These are phyloP conservation scores for Lontra canadensis DNA, from an alignment of 2,113 vertebrate species.

Conservation along the genomic window DNA sequence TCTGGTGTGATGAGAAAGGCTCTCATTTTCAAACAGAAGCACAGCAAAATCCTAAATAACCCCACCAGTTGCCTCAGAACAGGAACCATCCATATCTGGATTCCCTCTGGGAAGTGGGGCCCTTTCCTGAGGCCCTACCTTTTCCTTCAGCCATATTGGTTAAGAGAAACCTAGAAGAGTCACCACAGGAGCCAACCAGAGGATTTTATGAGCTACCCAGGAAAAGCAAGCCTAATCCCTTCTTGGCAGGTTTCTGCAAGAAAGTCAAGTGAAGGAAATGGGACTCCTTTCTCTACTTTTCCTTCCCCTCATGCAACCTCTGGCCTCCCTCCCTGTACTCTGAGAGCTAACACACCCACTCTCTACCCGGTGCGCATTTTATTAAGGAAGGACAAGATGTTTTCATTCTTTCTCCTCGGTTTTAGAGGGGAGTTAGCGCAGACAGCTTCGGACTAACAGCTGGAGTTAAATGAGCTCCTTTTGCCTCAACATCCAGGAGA, in stretches of 20 bases:
- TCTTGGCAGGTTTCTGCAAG: not conserved
- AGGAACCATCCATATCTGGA: not conserved
- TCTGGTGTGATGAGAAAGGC: not conserved
- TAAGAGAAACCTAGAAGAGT: constrained; percentile 3
- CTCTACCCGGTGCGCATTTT: not conserved
- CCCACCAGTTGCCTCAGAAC: not conserved
- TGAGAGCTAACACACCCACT: not conserved
- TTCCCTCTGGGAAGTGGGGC: not conserved
- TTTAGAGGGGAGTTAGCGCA: not conserved
- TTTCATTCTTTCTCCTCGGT: not conserved
- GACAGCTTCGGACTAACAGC: not conserved
- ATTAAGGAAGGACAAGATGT: not conserved
- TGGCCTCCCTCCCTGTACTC: not conserved
- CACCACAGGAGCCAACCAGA: not conserved
- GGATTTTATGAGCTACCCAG: not conserved
- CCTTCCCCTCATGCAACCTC: not conserved
- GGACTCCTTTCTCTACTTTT: not conserved
- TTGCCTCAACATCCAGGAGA: not conserved
- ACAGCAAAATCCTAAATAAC: not conserved
- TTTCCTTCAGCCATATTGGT: not conserved
- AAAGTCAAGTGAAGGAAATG: not conserved
- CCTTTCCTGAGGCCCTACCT: not conserved
- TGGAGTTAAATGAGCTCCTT: not conserved
- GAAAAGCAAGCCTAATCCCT: constrained; percentile 8
- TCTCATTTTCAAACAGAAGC: not conserved